Percentiles rank a stretch among this genome's conserved stretches.
phyloP scores from a whole-genome alignment of 2,797 vertebrate genomes.

The Pseudomugil tenellus region DNA sequence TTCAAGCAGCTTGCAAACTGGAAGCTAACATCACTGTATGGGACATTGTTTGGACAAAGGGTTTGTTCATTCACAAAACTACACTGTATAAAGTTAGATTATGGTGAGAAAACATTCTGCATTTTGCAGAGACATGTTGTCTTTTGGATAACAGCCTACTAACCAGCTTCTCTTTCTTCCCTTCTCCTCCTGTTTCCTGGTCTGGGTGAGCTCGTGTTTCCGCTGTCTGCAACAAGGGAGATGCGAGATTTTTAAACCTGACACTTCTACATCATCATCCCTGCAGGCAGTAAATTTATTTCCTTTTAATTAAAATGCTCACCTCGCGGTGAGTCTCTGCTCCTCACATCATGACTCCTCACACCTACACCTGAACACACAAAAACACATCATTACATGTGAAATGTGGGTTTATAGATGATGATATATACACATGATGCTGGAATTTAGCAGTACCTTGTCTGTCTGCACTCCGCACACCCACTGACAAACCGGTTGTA shows the following conservation, averaged over 20 bases:
- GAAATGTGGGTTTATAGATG: no score
- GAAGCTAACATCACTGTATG: no score
- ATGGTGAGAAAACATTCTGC: neutral
- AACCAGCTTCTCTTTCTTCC: conserved; percentile 67
- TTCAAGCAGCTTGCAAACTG: no score
- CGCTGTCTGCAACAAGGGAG: conserved; percentile 48
- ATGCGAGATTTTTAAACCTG: neutral
- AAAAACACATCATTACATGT: neutral
- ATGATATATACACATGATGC: no score
- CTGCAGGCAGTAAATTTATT: neutral
- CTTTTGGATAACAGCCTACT: neutral
- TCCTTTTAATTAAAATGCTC: conserved; percentile 7
- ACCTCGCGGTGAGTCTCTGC: conserved; percentile 70
- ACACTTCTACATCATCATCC: neutral
- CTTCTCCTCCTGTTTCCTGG: conserved; percentile 48
- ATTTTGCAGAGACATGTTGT: neutral
- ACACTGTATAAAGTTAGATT: no score
- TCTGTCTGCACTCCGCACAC: conserved; percentile 62
- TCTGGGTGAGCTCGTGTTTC: conserved; percentile 60
- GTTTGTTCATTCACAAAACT: no score
- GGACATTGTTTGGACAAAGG: no score
- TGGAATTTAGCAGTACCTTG: conserved; percentile 37
- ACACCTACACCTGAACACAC: conserved; percentile 44
- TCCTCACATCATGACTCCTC: conserved; percentile 71
- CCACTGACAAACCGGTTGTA: conserved; percentile 52